Evolutionary conservation across 1,140 invertebrate species (phyloP), one percentile per base, ranked within the genome.

Genomic region (Eumaeus atala): DNA sequence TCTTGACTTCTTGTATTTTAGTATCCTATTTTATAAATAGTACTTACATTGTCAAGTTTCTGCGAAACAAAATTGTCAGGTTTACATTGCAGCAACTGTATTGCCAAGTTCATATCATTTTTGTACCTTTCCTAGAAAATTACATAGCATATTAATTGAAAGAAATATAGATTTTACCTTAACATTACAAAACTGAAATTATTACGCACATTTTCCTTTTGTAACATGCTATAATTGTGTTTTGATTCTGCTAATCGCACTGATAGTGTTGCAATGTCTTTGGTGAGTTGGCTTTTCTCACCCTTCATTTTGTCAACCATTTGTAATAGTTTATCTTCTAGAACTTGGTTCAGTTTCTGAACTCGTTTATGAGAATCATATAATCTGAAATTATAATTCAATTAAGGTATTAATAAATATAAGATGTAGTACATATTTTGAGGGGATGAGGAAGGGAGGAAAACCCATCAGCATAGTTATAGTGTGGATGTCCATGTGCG

Each of bases 1-100:
- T n/a, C n/a, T n/a, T n/a, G n/a, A n/a, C n/a, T n/a, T n/a, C n/a
- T n/a, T n/a, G n/a, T n/a, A n/a, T n/a, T n/a, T n/a, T n/a, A n/a
- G n/a, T n/a, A n/a, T n/a, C n/a, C n/a, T n/a, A n/a, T n/a, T n/a
- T n/a, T n/a, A n/a, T n/a, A n/a, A n/a, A n/a, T n/a, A 58, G 53
- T 51, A 80, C 93, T 93, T 91, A 98, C 97, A 74, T 93, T 92
- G 79, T 96, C 95, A 74, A 96, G 91, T 87, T 95, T 96, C 72
- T 97, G 96, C 48, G 95, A 92, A 54, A 98, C 93, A 91, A 97
- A 98, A 88, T 96, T 96, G 52, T 95, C 95, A 62, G 97, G 96
- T 83, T 97, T 98, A 82, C 96, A 98, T 74, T 98, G 97, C 18
- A 98, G 87, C 61, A 98, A 89, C 87, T 97, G 96, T 63, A 98